A percentile compares a stretch with the other conserved stretches of the same genome.
These are phyloP conservation scores for Dasypus novemcinctus DNA, from an alignment of 2,113 vertebrate genomes.

Conservation along the genomic window DNA sequence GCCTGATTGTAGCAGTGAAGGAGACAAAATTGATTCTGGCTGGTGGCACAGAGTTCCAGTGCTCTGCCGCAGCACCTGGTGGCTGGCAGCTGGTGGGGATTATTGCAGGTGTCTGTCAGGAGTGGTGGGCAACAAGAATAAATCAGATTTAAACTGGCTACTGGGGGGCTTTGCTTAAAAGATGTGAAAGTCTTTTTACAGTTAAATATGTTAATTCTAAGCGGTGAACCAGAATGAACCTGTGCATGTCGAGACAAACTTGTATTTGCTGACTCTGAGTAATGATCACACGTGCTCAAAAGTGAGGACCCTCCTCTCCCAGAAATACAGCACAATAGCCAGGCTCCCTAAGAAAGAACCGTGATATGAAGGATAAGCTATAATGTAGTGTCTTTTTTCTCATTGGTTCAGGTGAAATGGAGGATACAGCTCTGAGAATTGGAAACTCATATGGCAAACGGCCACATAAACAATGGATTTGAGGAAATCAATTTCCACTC, in stretches of 20 bases:
- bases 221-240: background rate
- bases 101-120: slow-evolving; percentile 72
- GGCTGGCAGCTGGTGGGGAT: slow-evolving; percentile 74
- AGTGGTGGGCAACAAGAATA: slow-evolving; percentile 57
- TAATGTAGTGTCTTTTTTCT: background rate
- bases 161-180: slow-evolving; percentile 49
- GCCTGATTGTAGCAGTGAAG: slow-evolving; percentile 50
- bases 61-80: slow-evolving; percentile 70
- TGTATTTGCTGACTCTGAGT: background rate
- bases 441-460: slow-evolving; percentile 30
- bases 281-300: background rate
- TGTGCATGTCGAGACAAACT: background rate
- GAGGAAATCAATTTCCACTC: slow-evolving; percentile 42
- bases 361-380: background rate
- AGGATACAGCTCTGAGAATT: slow-evolving; percentile 4
- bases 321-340: background rate
- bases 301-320: background rate
- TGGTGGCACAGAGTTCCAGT: background rate
- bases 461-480: slow-evolving; percentile 9
- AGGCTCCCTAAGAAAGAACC: background rate
- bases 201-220: slow-evolving; percentile 58
- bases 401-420: background rate
- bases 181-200: slow-evolving; percentile 23
- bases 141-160: slow-evolving; percentile 68
- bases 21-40: slow-evolving; percentile 70